Evolutionary conservation across 35 echinoderm and acorn worm species (phyloP), one percentile per base, ranked within the genome.

Genomic region (Chiridota heheva): DNA sequence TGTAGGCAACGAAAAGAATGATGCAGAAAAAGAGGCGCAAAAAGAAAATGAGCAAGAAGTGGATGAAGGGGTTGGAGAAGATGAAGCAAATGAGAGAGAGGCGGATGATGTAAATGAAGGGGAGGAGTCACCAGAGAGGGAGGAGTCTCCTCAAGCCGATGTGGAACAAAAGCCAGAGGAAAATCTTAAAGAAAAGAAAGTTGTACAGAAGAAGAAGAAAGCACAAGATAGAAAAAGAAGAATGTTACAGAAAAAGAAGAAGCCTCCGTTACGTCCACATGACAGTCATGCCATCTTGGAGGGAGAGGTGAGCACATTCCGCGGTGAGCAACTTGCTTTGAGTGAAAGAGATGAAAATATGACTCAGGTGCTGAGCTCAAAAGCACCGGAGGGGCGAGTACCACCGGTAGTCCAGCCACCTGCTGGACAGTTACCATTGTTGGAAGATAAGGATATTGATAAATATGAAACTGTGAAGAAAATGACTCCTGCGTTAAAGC

Each of bases 241-340:
- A 27, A 63, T 90, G 67, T 63, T 96, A 16, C 82, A 90, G 30
- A 73, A 77, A 60, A 77, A 80, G 63, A 88, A 90, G 44, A 98
- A 98, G 53, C 88, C 85, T 42, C 60, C 78, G 15, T 68, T 87
- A 25, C 32, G 84, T 25, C 58, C 79, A 22, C 90, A 92, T 36
- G 94, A 97, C 63, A 97, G 94, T 27, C 94, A 97, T 76, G 94
- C 94, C 12, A 97, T 97, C 71, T 65, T 91, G 40, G 94, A 97
- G 63, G 94, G 94, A 12, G 94, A 97, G 44, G 82, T 97, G 27
- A 97, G 94, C 63, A 97, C 94, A 22, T 97, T 91, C 76, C 80
- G 89, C 12, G 79, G 79, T 12, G 75, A 79, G 74, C 72, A 87
- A 60, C 78, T 87, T 44, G 90, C 84, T 34, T 80, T 82, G 4